Percentiles rank a stretch among this genome's conserved stretches.
Conservation (phyloP, 30 jellyfish, hydroid and myxozoan genomes). For the Hydractinia symbiolongicarpus region DNA sequence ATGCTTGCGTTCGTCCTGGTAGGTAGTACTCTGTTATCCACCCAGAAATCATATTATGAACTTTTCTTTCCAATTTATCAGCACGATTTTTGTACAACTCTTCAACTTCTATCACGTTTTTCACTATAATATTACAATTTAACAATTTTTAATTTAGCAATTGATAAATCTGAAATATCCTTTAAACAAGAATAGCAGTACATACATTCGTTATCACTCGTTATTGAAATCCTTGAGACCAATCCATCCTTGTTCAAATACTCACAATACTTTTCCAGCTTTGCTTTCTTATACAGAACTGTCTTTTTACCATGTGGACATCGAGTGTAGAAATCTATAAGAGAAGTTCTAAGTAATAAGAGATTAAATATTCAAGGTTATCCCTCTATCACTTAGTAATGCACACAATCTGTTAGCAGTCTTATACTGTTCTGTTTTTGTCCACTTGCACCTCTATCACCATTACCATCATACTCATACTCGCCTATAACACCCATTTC, state of each 20-base stretch:
- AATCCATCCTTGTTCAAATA: constrained; percentile 72
- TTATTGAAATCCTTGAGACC: constrained; percentile 58
- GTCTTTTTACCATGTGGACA: constrained; percentile 89
- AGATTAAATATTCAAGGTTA: no score
- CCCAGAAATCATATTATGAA: constrained; percentile 62
- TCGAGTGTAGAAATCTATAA: constrained; percentile 62
- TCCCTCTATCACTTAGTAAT: background rate
- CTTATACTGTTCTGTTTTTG: background rate
- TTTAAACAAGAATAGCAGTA: background rate
- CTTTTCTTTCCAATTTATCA: constrained; percentile 58
- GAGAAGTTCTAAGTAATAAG: background rate
- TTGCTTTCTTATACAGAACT: constrained; percentile 69
- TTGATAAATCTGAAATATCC: background rate
- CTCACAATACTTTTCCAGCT: constrained; percentile 72
- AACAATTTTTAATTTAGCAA: background rate
- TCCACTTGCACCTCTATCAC: background rate
- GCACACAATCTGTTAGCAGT: background rate
- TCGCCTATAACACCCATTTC: no score
- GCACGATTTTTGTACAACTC: constrained; percentile 80
- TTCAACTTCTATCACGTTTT: constrained; percentile 55
- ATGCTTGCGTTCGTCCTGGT: constrained; percentile 73
- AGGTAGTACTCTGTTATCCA: constrained; percentile 45
- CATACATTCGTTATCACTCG: constrained; percentile 63
- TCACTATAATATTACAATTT: constrained; percentile 35
- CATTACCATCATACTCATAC: no score